Evolutionary conservation across 2,888 invertebrate species (phyloP).

Genomic region (Eulithis prunata): DNA sequence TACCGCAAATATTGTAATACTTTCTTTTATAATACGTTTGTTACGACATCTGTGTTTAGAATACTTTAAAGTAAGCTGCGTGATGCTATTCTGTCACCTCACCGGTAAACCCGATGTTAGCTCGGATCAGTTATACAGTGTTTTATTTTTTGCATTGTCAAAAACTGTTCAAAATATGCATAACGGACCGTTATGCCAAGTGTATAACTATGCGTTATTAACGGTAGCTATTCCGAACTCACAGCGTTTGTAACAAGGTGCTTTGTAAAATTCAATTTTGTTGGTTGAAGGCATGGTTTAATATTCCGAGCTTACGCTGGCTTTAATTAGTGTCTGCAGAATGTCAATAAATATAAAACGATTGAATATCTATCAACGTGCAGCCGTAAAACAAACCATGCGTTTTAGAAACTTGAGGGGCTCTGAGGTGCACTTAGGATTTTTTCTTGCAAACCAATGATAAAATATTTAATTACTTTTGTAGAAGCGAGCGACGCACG

Average conservation of each 20-base stretch:
- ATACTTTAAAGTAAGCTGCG: no score
- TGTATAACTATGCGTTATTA: no score
- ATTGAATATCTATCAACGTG: not conserved
- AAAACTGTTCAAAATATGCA: no score
- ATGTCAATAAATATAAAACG: not conserved
- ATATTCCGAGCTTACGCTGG: not conserved
- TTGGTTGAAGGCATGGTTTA: not conserved
- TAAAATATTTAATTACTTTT: constrained; percentile 12
- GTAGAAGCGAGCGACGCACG: not conserved
- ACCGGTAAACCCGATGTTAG: no score
- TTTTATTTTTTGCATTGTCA: no score
- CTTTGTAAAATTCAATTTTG: not conserved
- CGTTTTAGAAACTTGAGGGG: not conserved
- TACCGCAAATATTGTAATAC: constrained; percentile 5
- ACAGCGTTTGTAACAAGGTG: not conserved
- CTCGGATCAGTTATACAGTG: no score
- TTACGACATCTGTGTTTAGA: no score
- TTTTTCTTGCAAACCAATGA: not conserved
- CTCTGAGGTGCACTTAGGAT: not conserved
- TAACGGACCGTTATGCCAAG: not conserved
- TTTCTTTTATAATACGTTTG: constrained; percentile 12
- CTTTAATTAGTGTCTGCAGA: no score
- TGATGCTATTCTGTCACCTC: no score
- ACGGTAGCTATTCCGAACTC: no score
- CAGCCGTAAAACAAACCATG: not conserved